phyloP scores from a whole-genome alignment of 2,113 vertebrate species.

The Hiodon alosoides region DNA sequence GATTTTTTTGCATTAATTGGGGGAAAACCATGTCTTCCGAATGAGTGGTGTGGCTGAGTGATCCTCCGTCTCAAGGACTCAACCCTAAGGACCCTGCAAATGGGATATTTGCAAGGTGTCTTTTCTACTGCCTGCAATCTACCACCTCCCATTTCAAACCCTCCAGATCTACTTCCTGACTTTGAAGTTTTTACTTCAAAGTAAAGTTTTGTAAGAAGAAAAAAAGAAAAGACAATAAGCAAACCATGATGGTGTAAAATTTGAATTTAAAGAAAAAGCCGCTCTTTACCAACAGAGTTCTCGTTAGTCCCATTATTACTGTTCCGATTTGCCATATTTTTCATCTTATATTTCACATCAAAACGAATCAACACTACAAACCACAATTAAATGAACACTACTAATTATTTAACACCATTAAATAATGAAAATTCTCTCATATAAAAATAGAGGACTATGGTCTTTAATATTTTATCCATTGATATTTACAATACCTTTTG shows the following conservation, averaged over 20 bases:
- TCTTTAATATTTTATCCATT: too few species aligned
- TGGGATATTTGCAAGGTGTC: slow-evolving; percentile 15
- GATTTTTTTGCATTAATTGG: slow-evolving; percentile 7
- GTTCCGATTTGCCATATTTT: too few species aligned
- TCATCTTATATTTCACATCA: too few species aligned
- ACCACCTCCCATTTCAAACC: slow-evolving; percentile 11
- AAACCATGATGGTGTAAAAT: background rate
- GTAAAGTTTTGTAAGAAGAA: too few species aligned
- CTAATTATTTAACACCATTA: too few species aligned
- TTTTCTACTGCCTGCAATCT: slow-evolving; percentile 24
- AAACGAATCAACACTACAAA: too few species aligned
- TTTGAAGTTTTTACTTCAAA: too few species aligned
- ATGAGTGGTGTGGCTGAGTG: slow-evolving; percentile 9
- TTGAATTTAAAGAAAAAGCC: background rate
- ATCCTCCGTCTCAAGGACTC: slow-evolving; percentile 16
- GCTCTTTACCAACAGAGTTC: background rate
- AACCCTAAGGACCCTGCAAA: slow-evolving; percentile 14
- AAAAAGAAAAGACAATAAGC: background rate
- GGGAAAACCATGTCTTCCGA: slow-evolving; percentile 17
- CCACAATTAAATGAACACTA: too few species aligned
- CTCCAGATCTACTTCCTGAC: background rate
- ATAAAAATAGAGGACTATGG: too few species aligned
- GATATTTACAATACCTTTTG: too few species aligned
- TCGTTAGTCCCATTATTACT: too few species aligned
- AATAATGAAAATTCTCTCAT: too few species aligned